Conservation (phyloP, 2,113 vertebrate genomes). For the Leptodactylus fuscus region DNA sequence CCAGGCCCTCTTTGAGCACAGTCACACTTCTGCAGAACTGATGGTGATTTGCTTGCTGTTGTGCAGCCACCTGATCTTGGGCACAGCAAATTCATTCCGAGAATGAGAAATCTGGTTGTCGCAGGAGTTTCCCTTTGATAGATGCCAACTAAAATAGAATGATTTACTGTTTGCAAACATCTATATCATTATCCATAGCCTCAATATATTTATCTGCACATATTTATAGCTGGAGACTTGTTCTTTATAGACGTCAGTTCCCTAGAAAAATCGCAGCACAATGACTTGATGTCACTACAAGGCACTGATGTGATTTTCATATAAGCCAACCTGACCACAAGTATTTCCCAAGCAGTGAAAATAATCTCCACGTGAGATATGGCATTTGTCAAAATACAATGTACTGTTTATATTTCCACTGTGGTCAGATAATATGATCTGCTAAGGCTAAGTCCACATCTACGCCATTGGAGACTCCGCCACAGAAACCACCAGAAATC, state of each 20-base stretch:
- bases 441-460: too few species aligned
- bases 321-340: constrained; percentile 3
- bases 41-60: too few species aligned
- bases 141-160: neutral
- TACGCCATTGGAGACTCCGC: too few species aligned
- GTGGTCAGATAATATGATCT: neutral
- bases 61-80: neutral
- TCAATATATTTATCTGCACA: neutral
- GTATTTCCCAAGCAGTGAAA: neutral
- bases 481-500: too few species aligned
- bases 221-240: neutral
- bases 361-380: neutral
- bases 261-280: neutral
- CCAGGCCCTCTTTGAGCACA: too few species aligned
- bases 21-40: neutral
- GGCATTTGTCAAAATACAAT: neutral
- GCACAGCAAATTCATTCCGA: neutral
- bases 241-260: neutral
- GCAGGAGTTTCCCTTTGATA: neutral
- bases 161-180: neutral
- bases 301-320: neutral
- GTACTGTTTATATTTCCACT: constrained; percentile 21
- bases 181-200: neutral
- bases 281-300: neutral
- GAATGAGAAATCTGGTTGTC: neutral